phyloP scores from a whole-genome alignment of 2,797 vertebrate species.

The Jordanella pulchra region DNA sequence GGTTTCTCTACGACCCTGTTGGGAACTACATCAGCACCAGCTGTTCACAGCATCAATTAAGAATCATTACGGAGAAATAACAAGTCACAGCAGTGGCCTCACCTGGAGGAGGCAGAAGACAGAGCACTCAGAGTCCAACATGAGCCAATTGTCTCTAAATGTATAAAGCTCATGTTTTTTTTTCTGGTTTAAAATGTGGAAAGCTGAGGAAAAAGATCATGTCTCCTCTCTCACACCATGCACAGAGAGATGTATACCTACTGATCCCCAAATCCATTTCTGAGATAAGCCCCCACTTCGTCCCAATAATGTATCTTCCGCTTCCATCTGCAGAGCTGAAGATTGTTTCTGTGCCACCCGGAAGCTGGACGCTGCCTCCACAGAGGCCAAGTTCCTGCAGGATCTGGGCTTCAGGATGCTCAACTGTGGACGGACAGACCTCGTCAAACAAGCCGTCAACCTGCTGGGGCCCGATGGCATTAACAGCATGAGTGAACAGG shows the following conservation, averaged over 20 bases:
- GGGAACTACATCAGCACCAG: slow-evolving; percentile 38
- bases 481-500: slow-evolving; percentile 85
- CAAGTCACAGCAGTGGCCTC: slow-evolving; percentile 38
- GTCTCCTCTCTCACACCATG: slow-evolving; percentile 3
- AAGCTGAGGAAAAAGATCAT: slow-evolving; percentile 2
- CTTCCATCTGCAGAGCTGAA: slow-evolving; percentile 73
- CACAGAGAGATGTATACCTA: slow-evolving; percentile 11
- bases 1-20: slow-evolving; percentile 23
- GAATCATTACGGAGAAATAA: slow-evolving; percentile 32
- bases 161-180: slow-evolving; percentile 6
- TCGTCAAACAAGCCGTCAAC: slow-evolving; percentile 82
- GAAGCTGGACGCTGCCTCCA: slow-evolving; percentile 81
- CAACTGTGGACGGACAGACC: slow-evolving; percentile 83
- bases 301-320: slow-evolving; percentile 45
- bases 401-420: slow-evolving; percentile 86
- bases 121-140: slow-evolving; percentile 9
- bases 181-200: slow-evolving; percentile 16
- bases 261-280: slow-evolving; percentile 36
- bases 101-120: slow-evolving; percentile 32
- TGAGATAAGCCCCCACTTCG: slow-evolving; percentile 37
- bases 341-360: slow-evolving; percentile 80
- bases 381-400: slow-evolving; percentile 83
- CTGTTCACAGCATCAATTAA: slow-evolving; percentile 31
- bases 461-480: slow-evolving; percentile 83
- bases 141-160: slow-evolving; percentile 20